These are phyloP conservation scores for Nesogale talazaci DNA, from an alignment of 2,113 vertebrate species.

Conservation along the genomic window DNA sequence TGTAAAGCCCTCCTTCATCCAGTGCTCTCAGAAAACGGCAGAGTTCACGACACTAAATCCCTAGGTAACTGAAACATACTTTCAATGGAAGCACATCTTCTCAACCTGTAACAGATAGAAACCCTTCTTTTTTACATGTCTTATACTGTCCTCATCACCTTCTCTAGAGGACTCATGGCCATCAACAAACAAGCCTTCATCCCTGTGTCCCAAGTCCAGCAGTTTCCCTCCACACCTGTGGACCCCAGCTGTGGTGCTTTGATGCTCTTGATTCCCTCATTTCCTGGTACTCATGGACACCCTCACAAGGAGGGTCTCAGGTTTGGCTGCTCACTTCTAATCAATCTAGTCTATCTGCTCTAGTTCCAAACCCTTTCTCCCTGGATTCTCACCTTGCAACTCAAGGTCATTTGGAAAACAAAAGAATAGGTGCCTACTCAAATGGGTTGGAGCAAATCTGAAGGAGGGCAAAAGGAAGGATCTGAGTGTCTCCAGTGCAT, in stretches of 20 bases:
- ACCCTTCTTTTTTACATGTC: conserved; percentile 58
- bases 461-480: background rate
- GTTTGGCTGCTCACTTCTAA: conserved; percentile 20
- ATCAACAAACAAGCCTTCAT: background rate
- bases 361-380: background rate
- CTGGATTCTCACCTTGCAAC: conserved; percentile 14
- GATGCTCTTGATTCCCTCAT: background rate
- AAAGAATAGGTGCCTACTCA: background rate
- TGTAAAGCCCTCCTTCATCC: conserved; percentile 31
- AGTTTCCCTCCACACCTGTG: background rate
- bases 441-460: background rate
- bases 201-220: background rate
- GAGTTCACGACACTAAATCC: conserved; percentile 48
- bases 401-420: background rate
- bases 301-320: background rate
- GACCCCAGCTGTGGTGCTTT: background rate
- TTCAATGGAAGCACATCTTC: conserved; percentile 20
- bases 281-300: background rate
- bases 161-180: conserved; percentile 59
- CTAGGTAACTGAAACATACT: conserved; percentile 27
- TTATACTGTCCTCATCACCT: conserved; percentile 55
- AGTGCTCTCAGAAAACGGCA: background rate
- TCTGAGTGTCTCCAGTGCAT: background rate
- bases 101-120: conserved; percentile 11
- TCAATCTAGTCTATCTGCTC: background rate